A percentile compares a stretch with the other conserved stretches of the same genome.
Conservation (phyloP, 2,113 vertebrate species). For the Dicrurus megarhynchus region DNA sequence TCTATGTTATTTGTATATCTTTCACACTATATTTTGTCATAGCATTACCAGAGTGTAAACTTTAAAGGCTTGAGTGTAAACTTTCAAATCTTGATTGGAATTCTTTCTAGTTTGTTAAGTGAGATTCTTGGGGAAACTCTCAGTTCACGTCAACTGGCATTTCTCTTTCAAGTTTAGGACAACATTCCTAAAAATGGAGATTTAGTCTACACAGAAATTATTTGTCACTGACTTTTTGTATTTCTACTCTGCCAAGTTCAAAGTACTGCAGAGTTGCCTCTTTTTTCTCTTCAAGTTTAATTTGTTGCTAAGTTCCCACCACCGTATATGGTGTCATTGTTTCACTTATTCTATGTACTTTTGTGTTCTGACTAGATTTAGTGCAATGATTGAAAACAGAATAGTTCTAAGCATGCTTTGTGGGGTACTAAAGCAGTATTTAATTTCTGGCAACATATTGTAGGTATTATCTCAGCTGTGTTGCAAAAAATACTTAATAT, state of each 20-base stretch:
- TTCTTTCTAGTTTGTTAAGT: not conserved
- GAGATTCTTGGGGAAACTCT: not conserved
- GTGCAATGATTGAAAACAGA: constrained; percentile 31
- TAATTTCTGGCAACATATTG: constrained; percentile 6
- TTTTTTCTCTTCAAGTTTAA: not conserved
- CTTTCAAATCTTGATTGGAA: not conserved
- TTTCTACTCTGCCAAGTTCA: not conserved
- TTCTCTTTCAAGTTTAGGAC: constrained; percentile 6
- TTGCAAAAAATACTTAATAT: constrained; percentile 28
- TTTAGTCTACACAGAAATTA: constrained; percentile 8
- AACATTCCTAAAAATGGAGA: constrained; percentile 43
- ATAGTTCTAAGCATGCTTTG: not conserved
- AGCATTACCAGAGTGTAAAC: not conserved
- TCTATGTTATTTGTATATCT: not conserved
- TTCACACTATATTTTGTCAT: not conserved
- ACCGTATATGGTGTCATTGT: not conserved
- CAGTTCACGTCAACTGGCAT: not conserved
- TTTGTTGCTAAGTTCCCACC: not conserved
- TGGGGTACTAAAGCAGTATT: constrained; percentile 1
- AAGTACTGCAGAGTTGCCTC: not conserved
- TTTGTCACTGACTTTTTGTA: constrained; percentile 7
- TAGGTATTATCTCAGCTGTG: constrained; percentile 27
- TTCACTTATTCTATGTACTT: constrained; percentile 20
- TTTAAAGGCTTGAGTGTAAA: not conserved
- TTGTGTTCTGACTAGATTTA: constrained; percentile 19